Evolutionary conservation across 2,797 vertebrate genomes (phyloP).

Genomic region (Phoxinus dragarum): DNA sequence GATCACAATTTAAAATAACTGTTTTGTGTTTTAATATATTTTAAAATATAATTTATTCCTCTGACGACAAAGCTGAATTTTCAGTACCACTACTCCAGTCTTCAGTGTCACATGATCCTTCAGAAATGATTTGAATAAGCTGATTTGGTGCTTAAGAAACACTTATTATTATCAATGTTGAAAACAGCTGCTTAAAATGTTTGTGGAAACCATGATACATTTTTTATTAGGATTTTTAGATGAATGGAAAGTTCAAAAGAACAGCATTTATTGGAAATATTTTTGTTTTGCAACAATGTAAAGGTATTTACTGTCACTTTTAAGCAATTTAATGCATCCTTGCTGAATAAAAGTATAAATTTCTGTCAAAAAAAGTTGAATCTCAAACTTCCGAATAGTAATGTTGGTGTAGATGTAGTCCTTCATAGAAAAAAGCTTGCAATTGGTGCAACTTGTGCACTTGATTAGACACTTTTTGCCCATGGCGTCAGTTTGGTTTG

Average conservation of each 20-base stretch:
- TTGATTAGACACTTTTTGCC: background rate
- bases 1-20: background rate
- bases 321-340: background rate
- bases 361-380: background rate
- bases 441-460: background rate
- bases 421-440: background rate
- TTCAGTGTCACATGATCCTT: background rate
- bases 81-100: background rate
- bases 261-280: background rate
- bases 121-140: background rate
- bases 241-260: background rate
- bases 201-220: background rate
- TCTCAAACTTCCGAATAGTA: background rate
- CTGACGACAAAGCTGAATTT: background rate
- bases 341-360: background rate
- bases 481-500: too few species aligned
- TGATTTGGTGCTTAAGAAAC: background rate
- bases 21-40: background rate
- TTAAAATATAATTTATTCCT: background rate
- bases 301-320: background rate
- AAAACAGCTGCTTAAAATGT: background rate
- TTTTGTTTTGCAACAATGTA: background rate
- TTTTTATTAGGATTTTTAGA: background rate
- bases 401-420: background rate
- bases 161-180: background rate